phyloP scores from a whole-genome alignment of 2,888 invertebrate species.

The Erannis defoliaria region DNA sequence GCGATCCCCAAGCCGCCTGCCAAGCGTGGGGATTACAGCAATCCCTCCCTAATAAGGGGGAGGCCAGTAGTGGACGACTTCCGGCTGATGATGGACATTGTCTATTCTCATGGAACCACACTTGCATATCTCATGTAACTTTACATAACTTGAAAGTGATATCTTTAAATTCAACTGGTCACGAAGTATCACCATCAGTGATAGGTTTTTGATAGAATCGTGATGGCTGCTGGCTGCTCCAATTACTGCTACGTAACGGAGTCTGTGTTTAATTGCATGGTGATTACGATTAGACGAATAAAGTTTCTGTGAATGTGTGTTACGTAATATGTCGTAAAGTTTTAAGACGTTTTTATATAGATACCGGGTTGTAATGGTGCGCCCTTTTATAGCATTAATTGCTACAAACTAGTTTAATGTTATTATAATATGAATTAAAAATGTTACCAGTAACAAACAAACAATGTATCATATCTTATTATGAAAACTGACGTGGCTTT shows the following conservation, averaged over 20 bases:
- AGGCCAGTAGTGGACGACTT: no score
- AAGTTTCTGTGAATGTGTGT: background rate
- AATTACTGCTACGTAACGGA: slow-evolving; percentile 39
- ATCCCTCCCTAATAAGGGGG: no score
- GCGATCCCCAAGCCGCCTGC: no score
- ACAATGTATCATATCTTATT: no score
- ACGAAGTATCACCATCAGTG: slow-evolving; percentile 55
- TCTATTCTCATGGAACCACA: slow-evolving; percentile 33
- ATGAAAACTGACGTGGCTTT: no score
- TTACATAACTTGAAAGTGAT: slow-evolving; percentile 75
- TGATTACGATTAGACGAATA: slow-evolving; percentile 16
- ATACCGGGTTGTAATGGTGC: no score
- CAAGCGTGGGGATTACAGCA: no score
- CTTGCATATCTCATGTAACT: slow-evolving; percentile 40
- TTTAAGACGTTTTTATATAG: background rate
- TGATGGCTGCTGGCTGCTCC: slow-evolving; percentile 55
- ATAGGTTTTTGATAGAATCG: slow-evolving; percentile 44
- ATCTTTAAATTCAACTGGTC: slow-evolving; percentile 65
- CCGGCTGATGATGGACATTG: background rate
- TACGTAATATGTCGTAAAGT: background rate
- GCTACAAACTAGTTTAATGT: no score
- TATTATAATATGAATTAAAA: no score
- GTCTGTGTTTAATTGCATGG: slow-evolving; percentile 23
- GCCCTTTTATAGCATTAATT: no score
- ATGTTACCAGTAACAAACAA: no score